Evolutionary conservation across 2,113 vertebrate species (phyloP).

Genomic region (Osmerus eperlanus): DNA sequence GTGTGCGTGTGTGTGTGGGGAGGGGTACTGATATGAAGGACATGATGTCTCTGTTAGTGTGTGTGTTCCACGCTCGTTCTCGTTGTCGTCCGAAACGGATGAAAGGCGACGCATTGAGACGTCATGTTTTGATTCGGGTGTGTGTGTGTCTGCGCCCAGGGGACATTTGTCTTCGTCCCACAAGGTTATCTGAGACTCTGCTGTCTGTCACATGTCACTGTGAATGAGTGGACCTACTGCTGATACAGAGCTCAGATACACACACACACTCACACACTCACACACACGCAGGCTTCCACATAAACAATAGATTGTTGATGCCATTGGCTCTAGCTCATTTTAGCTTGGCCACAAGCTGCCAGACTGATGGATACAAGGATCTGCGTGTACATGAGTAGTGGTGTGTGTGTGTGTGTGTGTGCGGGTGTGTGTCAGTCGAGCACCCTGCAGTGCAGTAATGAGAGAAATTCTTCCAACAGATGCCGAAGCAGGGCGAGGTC

Average conservation of each 20-base stretch:
- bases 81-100: too few species aligned
- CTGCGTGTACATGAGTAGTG: neutral
- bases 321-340: neutral
- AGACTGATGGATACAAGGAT: neutral
- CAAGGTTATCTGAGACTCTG: neutral
- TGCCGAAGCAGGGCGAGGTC: neutral
- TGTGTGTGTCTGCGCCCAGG: neutral
- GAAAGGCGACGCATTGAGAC: too few species aligned
- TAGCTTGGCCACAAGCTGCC: conserved; percentile 1
- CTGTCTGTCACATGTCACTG: conserved; percentile 10
- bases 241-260: neutral
- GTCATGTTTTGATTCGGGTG: neutral
- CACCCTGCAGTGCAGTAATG: conserved; percentile 57
- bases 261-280: neutral
- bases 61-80: too few species aligned
- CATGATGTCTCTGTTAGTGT: too few species aligned
- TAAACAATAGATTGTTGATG: conserved; percentile 9
- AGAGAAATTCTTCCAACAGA: conserved; percentile 54
- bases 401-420: conserved; percentile 8
- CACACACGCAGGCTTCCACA: neutral
- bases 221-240: conserved; percentile 2
- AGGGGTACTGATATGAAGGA: too few species aligned
- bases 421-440: conserved; percentile 18
- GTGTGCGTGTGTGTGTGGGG: too few species aligned
- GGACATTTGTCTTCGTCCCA: neutral